Evolutionary conservation across 2,888 invertebrate species (phyloP).

Genomic region (Mesorhabditis belari): DNA sequence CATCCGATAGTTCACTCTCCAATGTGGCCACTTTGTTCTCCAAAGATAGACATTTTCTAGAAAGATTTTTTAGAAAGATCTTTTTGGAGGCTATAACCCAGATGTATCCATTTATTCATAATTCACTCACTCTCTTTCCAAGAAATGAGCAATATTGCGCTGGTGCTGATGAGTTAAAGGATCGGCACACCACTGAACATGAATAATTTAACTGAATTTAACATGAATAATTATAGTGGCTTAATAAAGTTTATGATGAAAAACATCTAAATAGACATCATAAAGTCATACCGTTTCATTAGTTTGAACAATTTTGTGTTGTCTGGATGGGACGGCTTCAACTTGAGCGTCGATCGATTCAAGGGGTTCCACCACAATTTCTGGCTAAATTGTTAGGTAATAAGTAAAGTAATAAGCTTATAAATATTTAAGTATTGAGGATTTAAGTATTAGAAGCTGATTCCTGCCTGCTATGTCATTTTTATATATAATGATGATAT

Average conservation of each 20-base stretch:
- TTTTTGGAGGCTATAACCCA: background rate
- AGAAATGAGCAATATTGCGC: background rate
- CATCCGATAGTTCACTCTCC: background rate
- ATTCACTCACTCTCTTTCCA: background rate
- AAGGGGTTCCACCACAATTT: background rate
- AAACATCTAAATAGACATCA: too few species aligned
- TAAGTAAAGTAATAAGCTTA: background rate
- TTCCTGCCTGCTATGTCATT: too few species aligned
- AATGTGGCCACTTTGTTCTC: background rate
- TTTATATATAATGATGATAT: too few species aligned
- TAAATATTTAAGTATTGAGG: too few species aligned
- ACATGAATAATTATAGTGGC: background rate
- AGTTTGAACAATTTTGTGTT: background rate
- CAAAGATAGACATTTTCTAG: background rate
- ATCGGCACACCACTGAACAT: background rate
- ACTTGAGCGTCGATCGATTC: background rate
- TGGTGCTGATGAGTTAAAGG: background rate
- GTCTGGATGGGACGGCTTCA: background rate
- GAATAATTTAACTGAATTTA: background rate
- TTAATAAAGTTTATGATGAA: too few species aligned
- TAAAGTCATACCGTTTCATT: background rate
- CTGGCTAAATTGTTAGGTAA: background rate
- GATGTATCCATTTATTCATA: background rate
- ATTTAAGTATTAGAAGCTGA: too few species aligned
- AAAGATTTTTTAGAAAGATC: background rate